Conservation (phyloP, 2,888 invertebrate genomes). For the Caenorhabditis sp. region DNA sequence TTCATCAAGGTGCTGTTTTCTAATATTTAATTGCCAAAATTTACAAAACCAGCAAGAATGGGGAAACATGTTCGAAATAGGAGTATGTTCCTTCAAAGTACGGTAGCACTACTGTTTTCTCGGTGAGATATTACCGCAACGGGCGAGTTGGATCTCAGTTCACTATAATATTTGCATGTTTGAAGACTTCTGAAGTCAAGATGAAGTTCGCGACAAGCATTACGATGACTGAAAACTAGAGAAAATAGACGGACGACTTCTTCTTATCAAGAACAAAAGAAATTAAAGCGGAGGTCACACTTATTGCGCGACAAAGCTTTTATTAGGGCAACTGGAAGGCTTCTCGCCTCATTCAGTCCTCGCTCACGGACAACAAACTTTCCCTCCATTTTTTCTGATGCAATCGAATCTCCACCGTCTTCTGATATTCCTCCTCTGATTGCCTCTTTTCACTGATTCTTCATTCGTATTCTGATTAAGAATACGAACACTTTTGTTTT, state of each 20-base stretch:
- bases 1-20: too few relatives aligned
- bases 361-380: slow-evolving; percentile 55
- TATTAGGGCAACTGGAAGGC: slow-evolving; percentile 49
- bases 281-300: slow-evolving; percentile 65
- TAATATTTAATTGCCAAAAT: too few relatives aligned
- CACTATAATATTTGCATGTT: slow-evolving; percentile 39
- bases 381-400: slow-evolving; percentile 38
- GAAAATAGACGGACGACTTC: slow-evolving; percentile 42
- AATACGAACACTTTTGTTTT: slow-evolving; percentile 17
- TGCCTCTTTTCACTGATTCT: slow-evolving; percentile 15
- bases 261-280: slow-evolving; percentile 56
- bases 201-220: slow-evolving; percentile 56
- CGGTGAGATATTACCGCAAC: too few relatives aligned
- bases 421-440: too few relatives aligned
- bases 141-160: too few relatives aligned
- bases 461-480: slow-evolving; percentile 22
- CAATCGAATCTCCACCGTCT: slow-evolving; percentile 4
- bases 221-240: slow-evolving; percentile 58
- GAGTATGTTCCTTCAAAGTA: too few relatives aligned
- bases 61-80: too few relatives aligned
- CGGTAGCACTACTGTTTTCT: too few relatives aligned
- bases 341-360: slow-evolving; percentile 25
- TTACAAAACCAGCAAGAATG: too few relatives aligned
- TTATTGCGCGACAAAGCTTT: slow-evolving; percentile 63
- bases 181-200: slow-evolving; percentile 14